phyloP scores from a whole-genome alignment of 2,113 vertebrate species.

The Strix aluco region DNA sequence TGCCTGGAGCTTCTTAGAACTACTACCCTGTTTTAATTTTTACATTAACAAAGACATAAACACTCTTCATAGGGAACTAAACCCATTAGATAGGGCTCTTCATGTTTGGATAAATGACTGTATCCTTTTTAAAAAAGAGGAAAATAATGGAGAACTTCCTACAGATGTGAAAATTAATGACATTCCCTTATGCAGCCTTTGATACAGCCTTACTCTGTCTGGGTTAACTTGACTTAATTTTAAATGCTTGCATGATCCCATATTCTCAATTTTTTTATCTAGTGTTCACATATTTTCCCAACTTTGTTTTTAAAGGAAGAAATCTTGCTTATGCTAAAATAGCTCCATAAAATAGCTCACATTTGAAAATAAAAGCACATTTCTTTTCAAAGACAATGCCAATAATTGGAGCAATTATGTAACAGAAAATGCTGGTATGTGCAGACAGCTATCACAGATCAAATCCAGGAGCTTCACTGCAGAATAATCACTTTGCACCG shows the following conservation, averaged over 20 bases:
- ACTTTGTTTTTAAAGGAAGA: not conserved
- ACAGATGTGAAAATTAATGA: not conserved
- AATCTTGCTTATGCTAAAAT: not conserved
- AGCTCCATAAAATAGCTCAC: not conserved
- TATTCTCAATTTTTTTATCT: conserved; percentile 13
- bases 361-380: conserved; percentile 6
- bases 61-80: not conserved
- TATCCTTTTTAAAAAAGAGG: not conserved
- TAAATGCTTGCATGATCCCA: not conserved
- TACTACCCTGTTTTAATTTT: not conserved
- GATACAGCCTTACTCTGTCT: not conserved
- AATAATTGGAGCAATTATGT: not conserved
- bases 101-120: not conserved
- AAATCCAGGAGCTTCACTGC: not conserved
- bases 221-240: conserved; percentile 10
- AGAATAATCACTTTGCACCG: not conserved
- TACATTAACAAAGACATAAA: not conserved
- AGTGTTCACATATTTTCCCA: not conserved
- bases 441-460: not conserved
- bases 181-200: not conserved
- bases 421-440: not conserved
- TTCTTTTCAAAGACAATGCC: not conserved
- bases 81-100: not conserved
- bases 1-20: not conserved
- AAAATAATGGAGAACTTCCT: not conserved